These are phyloP conservation scores for Abramis brama DNA, from an alignment of 2,113 vertebrate genomes.

Conservation along the genomic window DNA sequence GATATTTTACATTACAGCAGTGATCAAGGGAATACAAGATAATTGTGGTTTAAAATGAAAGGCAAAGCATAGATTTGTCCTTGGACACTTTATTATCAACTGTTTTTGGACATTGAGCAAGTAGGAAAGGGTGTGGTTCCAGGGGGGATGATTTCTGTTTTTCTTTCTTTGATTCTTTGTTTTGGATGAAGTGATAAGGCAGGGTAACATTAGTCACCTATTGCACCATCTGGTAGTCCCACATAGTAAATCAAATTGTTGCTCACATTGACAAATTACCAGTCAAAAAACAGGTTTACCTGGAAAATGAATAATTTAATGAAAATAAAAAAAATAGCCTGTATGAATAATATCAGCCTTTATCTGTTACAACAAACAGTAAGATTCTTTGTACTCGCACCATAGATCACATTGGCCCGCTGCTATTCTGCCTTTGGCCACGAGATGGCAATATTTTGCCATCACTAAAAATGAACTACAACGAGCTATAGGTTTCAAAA, in stretches of 20 bases:
- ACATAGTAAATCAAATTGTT: background rate
- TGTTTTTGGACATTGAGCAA: background rate
- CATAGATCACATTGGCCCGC: background rate
- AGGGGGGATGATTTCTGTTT: background rate
- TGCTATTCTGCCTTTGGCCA: constrained; percentile 1
- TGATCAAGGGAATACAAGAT: too few relatives aligned
- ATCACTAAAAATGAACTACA: background rate
- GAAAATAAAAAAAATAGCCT: background rate
- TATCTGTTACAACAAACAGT: background rate
- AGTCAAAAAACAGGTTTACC: background rate
- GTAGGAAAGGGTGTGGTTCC: background rate
- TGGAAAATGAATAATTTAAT: background rate
- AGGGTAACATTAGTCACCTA: constrained; percentile 4
- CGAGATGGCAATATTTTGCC: constrained; percentile 40
- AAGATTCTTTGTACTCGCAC: background rate
- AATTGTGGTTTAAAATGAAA: too few relatives aligned
- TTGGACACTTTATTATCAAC: background rate
- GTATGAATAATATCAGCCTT: background rate
- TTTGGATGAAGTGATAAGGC: constrained; percentile 13
- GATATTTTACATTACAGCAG: too few relatives aligned
- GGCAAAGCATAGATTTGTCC: too few relatives aligned
- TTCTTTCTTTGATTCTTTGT: background rate
- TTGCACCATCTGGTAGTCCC: background rate
- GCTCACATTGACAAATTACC: background rate
- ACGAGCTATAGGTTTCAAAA: background rate